Evolutionary conservation across 2,888 invertebrate species (phyloP).

Genomic region (Adelphocoris suturalis): DNA sequence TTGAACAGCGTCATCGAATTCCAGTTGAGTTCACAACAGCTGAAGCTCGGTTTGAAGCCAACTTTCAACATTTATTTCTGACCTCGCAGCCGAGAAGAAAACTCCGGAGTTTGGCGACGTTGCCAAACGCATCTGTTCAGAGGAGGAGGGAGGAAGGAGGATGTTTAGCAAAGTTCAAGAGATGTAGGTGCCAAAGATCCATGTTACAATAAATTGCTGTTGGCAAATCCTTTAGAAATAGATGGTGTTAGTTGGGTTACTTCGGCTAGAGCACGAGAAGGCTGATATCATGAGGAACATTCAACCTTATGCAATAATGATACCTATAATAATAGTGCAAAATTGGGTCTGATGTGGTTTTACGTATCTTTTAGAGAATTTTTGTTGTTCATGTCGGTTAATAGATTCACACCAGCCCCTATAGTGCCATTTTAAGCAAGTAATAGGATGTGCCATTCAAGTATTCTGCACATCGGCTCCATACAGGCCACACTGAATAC

Average conservation of each 20-base stretch:
- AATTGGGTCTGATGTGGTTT: too few relatives aligned
- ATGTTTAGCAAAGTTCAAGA: constrained; percentile 8
- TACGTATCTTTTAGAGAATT: too few relatives aligned
- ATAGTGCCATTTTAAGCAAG: too few relatives aligned
- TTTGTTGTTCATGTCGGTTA: too few relatives aligned
- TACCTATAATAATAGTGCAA: too few relatives aligned
- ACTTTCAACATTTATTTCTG: background rate
- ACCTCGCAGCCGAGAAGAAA: background rate
- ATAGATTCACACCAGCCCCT: too few relatives aligned
- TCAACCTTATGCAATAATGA: too few relatives aligned
- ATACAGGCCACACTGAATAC: too few relatives aligned
- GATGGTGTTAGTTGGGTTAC: background rate
- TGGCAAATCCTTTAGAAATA: background rate
- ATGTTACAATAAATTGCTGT: background rate
- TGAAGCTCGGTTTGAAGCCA: background rate
- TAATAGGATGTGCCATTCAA: too few relatives aligned
- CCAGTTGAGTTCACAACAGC: constrained; percentile 15
- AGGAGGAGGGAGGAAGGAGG: background rate
- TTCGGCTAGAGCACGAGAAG: too few relatives aligned
- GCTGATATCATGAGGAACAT: too few relatives aligned
- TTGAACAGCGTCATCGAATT: constrained; percentile 3
- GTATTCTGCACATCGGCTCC: too few relatives aligned
- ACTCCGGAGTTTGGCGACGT: background rate
- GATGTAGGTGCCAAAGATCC: constrained; percentile 30
- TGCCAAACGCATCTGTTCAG: background rate